Base-by-base conservation (phyloP, 2,797 vertebrate genomes). In the Phataginus tetradactyla region DNA sequence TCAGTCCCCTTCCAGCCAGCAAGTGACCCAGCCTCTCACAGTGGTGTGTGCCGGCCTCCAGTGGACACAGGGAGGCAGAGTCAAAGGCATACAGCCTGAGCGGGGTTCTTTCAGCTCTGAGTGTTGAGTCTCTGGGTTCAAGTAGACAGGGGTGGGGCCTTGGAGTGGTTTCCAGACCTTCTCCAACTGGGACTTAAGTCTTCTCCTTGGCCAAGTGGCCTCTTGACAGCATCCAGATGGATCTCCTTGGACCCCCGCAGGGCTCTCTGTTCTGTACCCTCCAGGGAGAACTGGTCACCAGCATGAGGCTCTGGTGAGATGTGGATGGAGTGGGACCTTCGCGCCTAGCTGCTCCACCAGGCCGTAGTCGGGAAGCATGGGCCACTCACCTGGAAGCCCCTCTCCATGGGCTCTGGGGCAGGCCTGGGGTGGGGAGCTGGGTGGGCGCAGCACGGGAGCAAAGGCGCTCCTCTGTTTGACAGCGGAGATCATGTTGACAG, bases 401-500 rank as follows among this genome's bases (percentile, higher is more conserved):
- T 99, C 99, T 99, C 99, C 99, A 81, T 99, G 99, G 98, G 99
- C 98, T 99, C 99, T 98, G 99, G 99, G 99, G 98, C 99, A 99
- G 99, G 99, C 99, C 90, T 99, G 99, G 94, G 99, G 98, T 21
- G 99, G 99, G 93, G 99, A 99, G 96, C 98, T 99, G 98, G 99
- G 99, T 15, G 99, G 99, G 97, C 99, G 99, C 98, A 99, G 99
- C 97, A 99, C 99, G 0, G 98, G 98, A 1, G 98, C 98, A 0
- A 98, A 98, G 98, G 98, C 98, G 97, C 98, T 99, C 63, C 98
- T 99, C 98, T 98, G 98, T 97, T 99, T 99, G 86, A 99, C 99
- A 91, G 99, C 98, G 98, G 99, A 99, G 99, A 99, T 99, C 99
- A 99, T 99, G 98, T 99, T 99, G 98, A 99, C 99, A 96, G 99